Conservation (phyloP, 1,140 invertebrate species). For the Centruroides vittatus region DNA sequence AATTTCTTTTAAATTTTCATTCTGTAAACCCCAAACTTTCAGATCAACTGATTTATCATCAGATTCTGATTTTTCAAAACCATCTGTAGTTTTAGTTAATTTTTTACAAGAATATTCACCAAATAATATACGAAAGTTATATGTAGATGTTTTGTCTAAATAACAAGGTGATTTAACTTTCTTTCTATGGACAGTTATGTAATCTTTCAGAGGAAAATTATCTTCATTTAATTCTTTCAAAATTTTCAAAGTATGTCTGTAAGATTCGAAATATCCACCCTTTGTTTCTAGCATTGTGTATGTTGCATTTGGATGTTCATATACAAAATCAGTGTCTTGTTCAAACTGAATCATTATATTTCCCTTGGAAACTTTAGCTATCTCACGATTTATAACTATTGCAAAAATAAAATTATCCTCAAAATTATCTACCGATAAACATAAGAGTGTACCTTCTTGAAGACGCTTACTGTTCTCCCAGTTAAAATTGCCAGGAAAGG, state of each 20-base stretch:
- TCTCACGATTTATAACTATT: constrained; percentile 43
- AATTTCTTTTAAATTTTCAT: too few relatives aligned
- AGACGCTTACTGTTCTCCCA: constrained; percentile 34
- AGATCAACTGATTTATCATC: too few relatives aligned
- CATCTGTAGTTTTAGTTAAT: background rate
- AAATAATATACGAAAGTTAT: background rate
- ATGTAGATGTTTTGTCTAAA: constrained; percentile 14
- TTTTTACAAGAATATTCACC: constrained; percentile 3
- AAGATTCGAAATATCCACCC: constrained; percentile 35
- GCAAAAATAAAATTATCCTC: constrained; percentile 43
- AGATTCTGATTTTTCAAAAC: background rate
- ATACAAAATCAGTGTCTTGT: background rate
- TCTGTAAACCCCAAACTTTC: too few relatives aligned
- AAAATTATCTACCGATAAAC: constrained; percentile 52
- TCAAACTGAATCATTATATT: constrained; percentile 5
- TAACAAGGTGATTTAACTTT: background rate
- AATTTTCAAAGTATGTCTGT: constrained; percentile 30
- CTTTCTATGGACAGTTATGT: constrained; percentile 17
- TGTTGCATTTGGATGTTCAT: constrained; percentile 18
- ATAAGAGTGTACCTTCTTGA: constrained; percentile 53
- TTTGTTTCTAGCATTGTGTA: constrained; percentile 35
- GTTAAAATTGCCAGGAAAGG: constrained; percentile 9
- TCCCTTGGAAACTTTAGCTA: constrained; percentile 29
- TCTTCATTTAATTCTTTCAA: constrained; percentile 26
- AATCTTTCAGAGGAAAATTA: constrained; percentile 28